phyloP scores from a whole-genome alignment of 2,888 invertebrate genomes.

The Trichogramma dendrolimi region DNA sequence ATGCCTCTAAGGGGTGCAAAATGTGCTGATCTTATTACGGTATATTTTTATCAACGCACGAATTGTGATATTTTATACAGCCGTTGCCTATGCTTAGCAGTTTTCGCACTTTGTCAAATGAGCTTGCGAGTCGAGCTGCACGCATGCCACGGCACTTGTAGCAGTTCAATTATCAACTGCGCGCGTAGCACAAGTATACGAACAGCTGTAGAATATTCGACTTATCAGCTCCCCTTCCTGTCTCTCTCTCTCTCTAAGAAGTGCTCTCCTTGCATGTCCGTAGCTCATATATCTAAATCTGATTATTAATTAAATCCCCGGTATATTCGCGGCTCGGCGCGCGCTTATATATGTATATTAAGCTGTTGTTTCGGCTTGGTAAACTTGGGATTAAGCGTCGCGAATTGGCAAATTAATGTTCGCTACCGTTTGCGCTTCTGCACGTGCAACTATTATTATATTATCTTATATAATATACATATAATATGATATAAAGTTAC shows the following conservation, averaged over 20 bases:
- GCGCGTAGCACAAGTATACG: too few relatives aligned
- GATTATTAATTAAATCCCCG: slow-evolving; percentile 51
- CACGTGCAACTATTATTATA: slow-evolving; percentile 19
- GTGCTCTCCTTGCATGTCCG: slow-evolving; percentile 27
- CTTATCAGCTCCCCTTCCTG: slow-evolving; percentile 1
- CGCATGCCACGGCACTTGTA: too few relatives aligned
- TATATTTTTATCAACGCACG: too few relatives aligned
- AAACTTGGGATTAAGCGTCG: slow-evolving; percentile 44
- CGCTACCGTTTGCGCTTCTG: slow-evolving; percentile 6
- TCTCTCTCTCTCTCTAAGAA: slow-evolving; percentile 43
- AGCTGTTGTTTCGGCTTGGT: slow-evolving; percentile 43
- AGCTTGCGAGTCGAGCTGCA: too few relatives aligned
- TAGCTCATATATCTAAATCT: slow-evolving; percentile 43
- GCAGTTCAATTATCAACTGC: too few relatives aligned
- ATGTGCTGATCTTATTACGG: too few relatives aligned
- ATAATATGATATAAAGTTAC: too few relatives aligned
- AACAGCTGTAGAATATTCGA: too few relatives aligned
- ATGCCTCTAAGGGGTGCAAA: too few relatives aligned
- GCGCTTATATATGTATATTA: slow-evolving; percentile 28
- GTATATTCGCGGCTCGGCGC: slow-evolving; percentile 4
- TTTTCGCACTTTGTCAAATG: too few relatives aligned
- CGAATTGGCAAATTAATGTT: slow-evolving; percentile 44
- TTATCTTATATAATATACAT: neutral
- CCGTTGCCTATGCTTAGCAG: too few relatives aligned
- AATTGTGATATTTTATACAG: too few relatives aligned